Evolutionary conservation across 1,140 invertebrate genomes (phyloP), one percentile per base, ranked within the genome.

Genomic region (Phymorhynchus buccinoides): DNA sequence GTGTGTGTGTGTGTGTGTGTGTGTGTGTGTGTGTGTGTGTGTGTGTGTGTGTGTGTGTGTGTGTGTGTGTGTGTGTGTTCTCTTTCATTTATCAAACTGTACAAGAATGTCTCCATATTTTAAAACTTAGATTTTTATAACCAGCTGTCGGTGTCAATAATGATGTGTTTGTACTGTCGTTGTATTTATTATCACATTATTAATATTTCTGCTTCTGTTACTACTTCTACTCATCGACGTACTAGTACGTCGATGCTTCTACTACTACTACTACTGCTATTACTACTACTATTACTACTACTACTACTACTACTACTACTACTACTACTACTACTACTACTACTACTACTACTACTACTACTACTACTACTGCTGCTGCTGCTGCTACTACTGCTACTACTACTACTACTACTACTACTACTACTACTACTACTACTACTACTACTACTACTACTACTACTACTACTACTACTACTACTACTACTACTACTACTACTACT

Each of bases 281-380:
- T 80, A 41, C 68, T 80, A 42, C 35, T 84, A 41, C 68, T 80
- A 39, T 4, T 84, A 81, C 41, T 84, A 7, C 83, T 81, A 75
- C 73, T 81, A 84, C 83, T 81, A 75, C 73, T 84, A 84, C n/a
- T 80, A 81, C 27, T 80, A 32, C 35, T 12, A 84, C 71, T 81
- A 75, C 62, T 79, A 80, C 79, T 80, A 80, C 79, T 80, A 80
- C 79, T 80, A 80, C 79, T 80, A 80, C 79, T 80, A 80, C 79
- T 80, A 80, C 79, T 80, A 80, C 79, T 80, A 80, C 79, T 80
- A 83, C 30, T 75, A 84, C 30, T 35, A 75, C 68, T 75, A 84
- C 66, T 77, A 84, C 68, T 77, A 77, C 68, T 78, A 84, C 42
- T 84, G n/a, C 27, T 78, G 27, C 77, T 78, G 78, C 44, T 78